Evolutionary conservation across 2,113 vertebrate genomes (phyloP).

Genomic region (Tupaia tana): DNA sequence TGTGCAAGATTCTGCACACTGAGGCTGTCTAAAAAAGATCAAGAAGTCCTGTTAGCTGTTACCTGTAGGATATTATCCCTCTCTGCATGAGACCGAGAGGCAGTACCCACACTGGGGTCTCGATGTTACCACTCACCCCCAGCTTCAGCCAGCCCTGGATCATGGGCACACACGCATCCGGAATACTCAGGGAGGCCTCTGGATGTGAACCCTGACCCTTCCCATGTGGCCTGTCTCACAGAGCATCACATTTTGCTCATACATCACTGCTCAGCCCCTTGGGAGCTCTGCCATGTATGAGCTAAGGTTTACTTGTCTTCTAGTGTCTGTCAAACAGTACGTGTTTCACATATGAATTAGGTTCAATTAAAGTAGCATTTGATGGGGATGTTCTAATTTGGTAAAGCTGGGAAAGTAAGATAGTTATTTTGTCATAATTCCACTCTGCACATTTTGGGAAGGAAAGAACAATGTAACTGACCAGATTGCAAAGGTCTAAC

Average conservation of each 20-base stretch:
- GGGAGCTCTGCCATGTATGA: not conserved
- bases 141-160: too few species aligned
- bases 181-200: too few species aligned
- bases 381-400: not conserved
- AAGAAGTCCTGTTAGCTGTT: not conserved
- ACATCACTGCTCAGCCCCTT: not conserved
- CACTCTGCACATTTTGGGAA: not conserved
- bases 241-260: too few species aligned
- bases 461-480: not conserved
- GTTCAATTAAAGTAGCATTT: not conserved
- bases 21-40: not conserved
- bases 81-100: too few species aligned
- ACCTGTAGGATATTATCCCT: not conserved
- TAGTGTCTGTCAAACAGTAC: not conserved
- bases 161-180: too few species aligned
- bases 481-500: not conserved
- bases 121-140: too few species aligned
- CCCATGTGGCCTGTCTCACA: too few species aligned
- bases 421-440: conserved; percentile 21
- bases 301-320: not conserved
- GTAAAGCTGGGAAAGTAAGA: not conserved
- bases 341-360: not conserved
- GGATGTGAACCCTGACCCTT: too few species aligned
- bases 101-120: too few species aligned
- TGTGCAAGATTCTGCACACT: not conserved